Base-by-base conservation (phyloP, 2,888 invertebrate genomes). In the Thera britannica region DNA sequence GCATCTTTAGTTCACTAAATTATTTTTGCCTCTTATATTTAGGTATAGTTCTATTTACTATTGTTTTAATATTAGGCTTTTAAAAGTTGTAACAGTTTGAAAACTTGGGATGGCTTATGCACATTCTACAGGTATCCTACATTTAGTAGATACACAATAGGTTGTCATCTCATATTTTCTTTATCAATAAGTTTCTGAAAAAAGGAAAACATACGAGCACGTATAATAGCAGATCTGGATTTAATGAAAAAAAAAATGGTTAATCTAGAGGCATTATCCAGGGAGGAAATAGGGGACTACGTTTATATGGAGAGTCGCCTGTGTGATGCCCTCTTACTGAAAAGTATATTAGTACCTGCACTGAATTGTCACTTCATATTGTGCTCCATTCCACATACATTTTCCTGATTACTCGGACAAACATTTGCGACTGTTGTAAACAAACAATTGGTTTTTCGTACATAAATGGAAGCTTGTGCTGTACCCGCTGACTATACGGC, bases 401-500 rank as follows among this genome's bases (percentile, higher is more conserved):
- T 12, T 34, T 51, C 23, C 11, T 1, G 6, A 34, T 46, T 46
- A 8, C 34, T 52, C 34, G 2, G 34, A 34, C 9, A 52, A 0
- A 3, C 3, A 52, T 52, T 52, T 34, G 8, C n/a, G 34, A 52
- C 34, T 52, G 52, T 7, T 51, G 8, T 46, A 3, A 46, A 46
- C 44, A 5, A 52, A 34, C 3, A 51, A 51, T 51, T 34, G 34
- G 23, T 34, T 52, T 52, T 52, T 52, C 8, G 7, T 1, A 52
- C 34, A 9, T 34, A 35, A 62, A 36, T 8, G 4, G 6, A 36
- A 59, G 51, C 36, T 36, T 58, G 51, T 52, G 54, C 51, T 62
- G 59, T 65, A 12, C 55, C 36, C 12, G 35, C 62, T 9, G 62
- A 65, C 48, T 54, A 55, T 68, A 68, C 62, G 38, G 51, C 46